These are phyloP conservation scores for Apotomis betuletana DNA, from an alignment of 2,888 invertebrate species.

Conservation along the genomic window DNA sequence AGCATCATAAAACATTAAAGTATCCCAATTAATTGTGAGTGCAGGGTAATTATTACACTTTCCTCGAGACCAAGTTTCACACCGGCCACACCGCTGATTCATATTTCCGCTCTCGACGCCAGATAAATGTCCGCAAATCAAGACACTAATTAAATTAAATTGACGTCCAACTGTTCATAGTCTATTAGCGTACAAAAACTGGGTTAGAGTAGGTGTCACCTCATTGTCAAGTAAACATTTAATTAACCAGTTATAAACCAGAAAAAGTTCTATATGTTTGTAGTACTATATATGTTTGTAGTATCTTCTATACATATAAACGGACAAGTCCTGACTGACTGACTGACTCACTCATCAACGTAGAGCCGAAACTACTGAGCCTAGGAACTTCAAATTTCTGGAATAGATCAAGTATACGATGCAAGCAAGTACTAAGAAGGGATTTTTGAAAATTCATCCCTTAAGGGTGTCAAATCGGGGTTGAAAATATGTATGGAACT, in stretches of 20 bases:
- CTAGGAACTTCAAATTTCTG: too few species aligned
- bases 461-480: too few species aligned
- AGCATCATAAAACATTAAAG: not conserved
- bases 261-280: too few species aligned
- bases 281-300: too few species aligned
- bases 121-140: conserved; percentile 15
- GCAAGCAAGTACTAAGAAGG: too few species aligned
- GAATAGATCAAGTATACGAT: too few species aligned
- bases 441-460: too few species aligned
- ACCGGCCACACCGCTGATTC: conserved; percentile 11
- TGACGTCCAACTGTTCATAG: conserved; percentile 4
- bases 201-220: conserved; percentile 21
- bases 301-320: too few species aligned
- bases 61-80: conserved; percentile 8
- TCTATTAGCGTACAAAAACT: conserved; percentile 7
- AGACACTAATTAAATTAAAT: conserved; percentile 26
- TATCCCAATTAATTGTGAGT: not conserved
- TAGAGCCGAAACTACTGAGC: too few species aligned
- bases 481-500: too few species aligned
- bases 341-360: too few species aligned
- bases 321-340: too few species aligned
- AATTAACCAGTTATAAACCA: not conserved
- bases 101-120: conserved; percentile 18
- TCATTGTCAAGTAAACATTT: not conserved
- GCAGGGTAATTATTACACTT: conserved; percentile 14